Evolutionary conservation across 2,888 invertebrate genomes (phyloP), one percentile per base, ranked within the genome.

Genomic region (Aphidius colemani): DNA sequence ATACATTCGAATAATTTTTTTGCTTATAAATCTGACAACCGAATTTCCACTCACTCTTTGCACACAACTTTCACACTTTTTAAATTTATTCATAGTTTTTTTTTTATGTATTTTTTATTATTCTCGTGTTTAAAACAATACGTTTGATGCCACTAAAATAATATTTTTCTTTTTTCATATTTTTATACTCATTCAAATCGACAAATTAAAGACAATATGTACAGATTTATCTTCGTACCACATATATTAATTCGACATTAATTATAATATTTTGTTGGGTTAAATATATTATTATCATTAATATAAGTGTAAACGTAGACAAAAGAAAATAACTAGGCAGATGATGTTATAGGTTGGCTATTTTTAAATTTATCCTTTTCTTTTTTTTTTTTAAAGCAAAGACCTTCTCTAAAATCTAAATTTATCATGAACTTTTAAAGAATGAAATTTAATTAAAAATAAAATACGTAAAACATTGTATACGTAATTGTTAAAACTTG

Each of bases 201-300:
- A 74, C 75, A 74, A 66, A 69, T 72, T 76, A 44, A 58, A 73
- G 72, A 74, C 72, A 75, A 75, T 78, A 78, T 78, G 67, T 78
- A 78, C 77, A 78, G 71, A 74, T 69, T 73, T 73, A 71, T 13
- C 72, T 71, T 69, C 70, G 68, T 71, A 71, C 68, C 66, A 51
- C 68, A 68, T 68, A 50, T 18, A 68, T 69, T 62, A 67, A 68
- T 59, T 46, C 61, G 62, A 51, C 63, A 68, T 67, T 63, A 67
- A 67, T 69, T 66, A 65, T 65, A 53, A 63, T 63, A 68, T 70
- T 60, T 65, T 67, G 65, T 63, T 30, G 30, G 70, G 65, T 70
- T 69, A 69, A 70, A 69, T 70, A 67, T 66, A 63, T 63, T 63
- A 63, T 63, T 58, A 63, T 63, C 46, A 63, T 63, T 63, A 58